Evolutionary conservation across 2,888 invertebrate species (phyloP), one percentile per base, ranked within the genome.

Genomic region (Pyrrhia umbra): DNA sequence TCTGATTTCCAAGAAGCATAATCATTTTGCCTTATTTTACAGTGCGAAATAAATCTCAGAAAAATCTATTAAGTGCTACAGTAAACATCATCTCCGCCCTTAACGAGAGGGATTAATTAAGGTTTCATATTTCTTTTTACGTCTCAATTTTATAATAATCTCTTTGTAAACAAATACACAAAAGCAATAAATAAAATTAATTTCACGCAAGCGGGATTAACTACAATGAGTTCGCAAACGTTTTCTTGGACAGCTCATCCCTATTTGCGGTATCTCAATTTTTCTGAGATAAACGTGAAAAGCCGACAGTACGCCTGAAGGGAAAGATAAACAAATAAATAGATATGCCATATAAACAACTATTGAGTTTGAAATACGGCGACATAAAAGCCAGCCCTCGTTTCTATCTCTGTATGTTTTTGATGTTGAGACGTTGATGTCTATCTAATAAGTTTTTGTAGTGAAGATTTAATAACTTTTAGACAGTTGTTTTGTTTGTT

Each of bases 281-380:
- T 60, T 43, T 43, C 30, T 2, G 39, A 40, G 47, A 73, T 73
- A 55, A 72, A 30, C 21, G 25, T 0, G 8, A 54, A 60, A 60
- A 45, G 46, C 40, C 42, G 49, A 46, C 20, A 39, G 43, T 64
- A 37, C 54, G 47, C 25, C 47, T 74, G 65, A 74, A 64, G 69
- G 61, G 51, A 49, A 30, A 47, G 49, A 56, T 61, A 47, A 74
- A 43, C 47, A 75, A 54, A 50, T 55, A 66, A 70, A 75, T 59
- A 37, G 21, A 16, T 34, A 56, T 59, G 49, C 52, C 51, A 55
- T 46, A 42, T 25, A 69, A 58, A 63, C 63, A 60, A 68, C 42
- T 52, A 72, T 66, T 58, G 45, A 63, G n/a, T 52, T 72, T 65
- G 72, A 75, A 65, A 58, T 58, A 61, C 43, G 51, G n/a, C 5